Conservation (phyloP, 2,797 vertebrate species). For the Spondyliosoma cantharus region DNA sequence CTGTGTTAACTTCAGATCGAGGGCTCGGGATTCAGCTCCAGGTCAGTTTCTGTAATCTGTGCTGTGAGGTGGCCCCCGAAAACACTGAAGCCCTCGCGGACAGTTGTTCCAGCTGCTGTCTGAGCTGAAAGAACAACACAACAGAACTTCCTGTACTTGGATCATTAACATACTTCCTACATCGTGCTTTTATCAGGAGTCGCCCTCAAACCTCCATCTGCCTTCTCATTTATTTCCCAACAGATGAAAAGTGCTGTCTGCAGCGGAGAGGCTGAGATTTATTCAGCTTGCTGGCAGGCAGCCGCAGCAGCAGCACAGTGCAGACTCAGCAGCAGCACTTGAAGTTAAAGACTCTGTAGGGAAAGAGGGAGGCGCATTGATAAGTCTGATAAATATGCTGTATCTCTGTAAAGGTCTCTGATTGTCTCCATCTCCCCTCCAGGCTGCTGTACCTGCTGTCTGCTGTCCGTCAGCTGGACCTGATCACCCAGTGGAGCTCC, state of each 20-base stretch:
- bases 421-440: conserved; percentile 9
- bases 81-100: neutral
- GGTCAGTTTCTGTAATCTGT: neutral
- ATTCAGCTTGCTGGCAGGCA: conserved; percentile 49
- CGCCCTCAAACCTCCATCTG: neutral
- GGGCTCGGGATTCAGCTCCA: neutral
- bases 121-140: neutral
- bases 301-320: conserved; percentile 36
- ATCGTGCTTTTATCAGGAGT: conserved; percentile 20
- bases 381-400: neutral
- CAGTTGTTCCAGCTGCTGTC: neutral
- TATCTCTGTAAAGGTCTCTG: conserved; percentile 1
- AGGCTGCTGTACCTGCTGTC: conserved; percentile 24
- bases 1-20: neutral
- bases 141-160: neutral
- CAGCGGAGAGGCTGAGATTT: conserved; percentile 36
- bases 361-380: conserved; percentile 14
- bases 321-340: conserved; percentile 57
- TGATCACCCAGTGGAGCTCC: conserved; percentile 56
- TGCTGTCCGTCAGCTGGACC: conserved; percentile 11
- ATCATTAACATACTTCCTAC: conserved; percentile 12
- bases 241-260: conserved; percentile 45
- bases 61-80: neutral
- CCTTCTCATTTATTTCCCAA: conserved; percentile 7
- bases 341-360: conserved; percentile 52